Evolutionary conservation across 2,888 invertebrate genomes (phyloP).

Genomic region (Drosophila kanekoi): DNA sequence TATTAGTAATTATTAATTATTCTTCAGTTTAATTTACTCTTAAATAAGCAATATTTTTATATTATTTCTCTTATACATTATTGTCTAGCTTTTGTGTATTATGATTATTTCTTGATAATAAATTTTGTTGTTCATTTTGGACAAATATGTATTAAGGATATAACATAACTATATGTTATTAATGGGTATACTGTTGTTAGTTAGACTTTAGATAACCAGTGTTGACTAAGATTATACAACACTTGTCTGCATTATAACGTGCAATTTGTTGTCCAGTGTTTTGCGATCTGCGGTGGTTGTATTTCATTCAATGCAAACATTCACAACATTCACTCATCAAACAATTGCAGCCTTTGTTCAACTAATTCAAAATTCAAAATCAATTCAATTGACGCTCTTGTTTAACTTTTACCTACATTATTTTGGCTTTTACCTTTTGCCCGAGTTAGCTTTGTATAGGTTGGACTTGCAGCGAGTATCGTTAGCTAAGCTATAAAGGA

Average conservation of each 20-base stretch:
- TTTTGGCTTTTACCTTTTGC: not conserved
- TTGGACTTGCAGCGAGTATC: not conserved
- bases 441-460: not conserved
- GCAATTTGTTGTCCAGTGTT: constrained; percentile 3
- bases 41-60: constrained; percentile 38
- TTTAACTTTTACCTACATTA: not conserved
- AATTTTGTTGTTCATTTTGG: constrained; percentile 1
- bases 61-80: not conserved
- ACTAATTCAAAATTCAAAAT: too few species aligned
- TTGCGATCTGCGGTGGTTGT: not conserved
- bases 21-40: constrained; percentile 11
- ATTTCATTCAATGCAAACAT: not conserved
- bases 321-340: too few species aligned
- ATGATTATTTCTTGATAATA: not conserved
- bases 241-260: not conserved
- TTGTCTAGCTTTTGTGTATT: constrained; percentile 1
- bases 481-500: too few species aligned
- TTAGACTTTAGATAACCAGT: constrained; percentile 8
- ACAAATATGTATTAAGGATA: constrained; percentile 13
- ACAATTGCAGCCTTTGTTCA: too few species aligned
- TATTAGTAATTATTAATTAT: constrained; percentile 27
- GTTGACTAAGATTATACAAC: constrained; percentile 11
- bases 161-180: constrained; percentile 10
- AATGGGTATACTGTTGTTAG: constrained; percentile 6
- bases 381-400: too few species aligned